Conservation (phyloP, 2,113 vertebrate genomes). For the Rhinoderma darwinii region DNA sequence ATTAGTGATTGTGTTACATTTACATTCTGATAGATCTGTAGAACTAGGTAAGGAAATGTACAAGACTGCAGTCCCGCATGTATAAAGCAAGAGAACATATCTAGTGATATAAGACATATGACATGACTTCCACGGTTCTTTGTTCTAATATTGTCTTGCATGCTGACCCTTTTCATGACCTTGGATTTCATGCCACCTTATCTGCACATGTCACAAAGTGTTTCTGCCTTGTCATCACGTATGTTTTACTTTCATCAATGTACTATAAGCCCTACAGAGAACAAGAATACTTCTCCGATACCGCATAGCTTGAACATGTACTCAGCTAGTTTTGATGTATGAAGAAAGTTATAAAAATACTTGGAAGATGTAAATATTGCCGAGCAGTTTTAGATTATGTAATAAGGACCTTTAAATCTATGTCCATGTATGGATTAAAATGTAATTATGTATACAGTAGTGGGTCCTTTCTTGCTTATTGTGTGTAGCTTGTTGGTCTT, state of each 20-base stretch:
- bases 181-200: constrained; percentile 52
- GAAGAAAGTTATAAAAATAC: constrained; percentile 33
- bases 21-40: neutral
- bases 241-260: constrained; percentile 56
- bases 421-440: neutral
- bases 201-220: constrained; percentile 57
- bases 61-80: neutral
- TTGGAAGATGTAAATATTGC: neutral
- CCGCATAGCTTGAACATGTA: constrained; percentile 30
- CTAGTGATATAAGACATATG: constrained; percentile 13
- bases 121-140: constrained; percentile 34
- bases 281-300: constrained; percentile 25
- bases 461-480: too few species aligned
- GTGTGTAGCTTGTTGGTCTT: too few species aligned
- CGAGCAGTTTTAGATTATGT: neutral
- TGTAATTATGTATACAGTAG: neutral
- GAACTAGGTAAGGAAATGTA: neutral
- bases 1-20: neutral
- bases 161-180: constrained; percentile 48
- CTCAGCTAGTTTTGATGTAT: neutral
- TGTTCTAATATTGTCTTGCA: constrained; percentile 51
- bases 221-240: constrained; percentile 56
- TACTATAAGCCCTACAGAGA: constrained; percentile 31
- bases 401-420: neutral
- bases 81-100: neutral